Evolutionary conservation across 2,888 invertebrate genomes (phyloP).

Genomic region (Watsonalla binaria): DNA sequence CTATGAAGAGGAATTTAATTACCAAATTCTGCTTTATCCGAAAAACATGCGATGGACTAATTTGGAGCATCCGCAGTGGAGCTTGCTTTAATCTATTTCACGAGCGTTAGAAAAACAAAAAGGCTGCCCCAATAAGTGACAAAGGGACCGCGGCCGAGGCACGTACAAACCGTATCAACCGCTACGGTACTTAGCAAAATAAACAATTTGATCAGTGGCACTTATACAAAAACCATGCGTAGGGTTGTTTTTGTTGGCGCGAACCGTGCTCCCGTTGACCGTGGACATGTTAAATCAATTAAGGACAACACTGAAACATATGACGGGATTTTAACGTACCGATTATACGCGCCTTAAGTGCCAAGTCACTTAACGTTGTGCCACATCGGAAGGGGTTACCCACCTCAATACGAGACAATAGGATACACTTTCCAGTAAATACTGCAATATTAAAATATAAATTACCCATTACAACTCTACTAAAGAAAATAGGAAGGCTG

Average conservation of each 20-base stretch:
- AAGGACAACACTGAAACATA: constrained; percentile 33
- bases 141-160: constrained; percentile 59
- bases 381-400: not conserved
- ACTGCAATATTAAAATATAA: too few species aligned
- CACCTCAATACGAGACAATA: too few species aligned
- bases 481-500: too few species aligned
- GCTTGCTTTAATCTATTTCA: constrained; percentile 5
- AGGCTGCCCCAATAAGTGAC: constrained; percentile 49
- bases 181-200: constrained; percentile 62
- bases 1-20: not conserved
- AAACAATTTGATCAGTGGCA: constrained; percentile 62
- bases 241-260: constrained; percentile 50
- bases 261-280: constrained; percentile 35
- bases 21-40: not conserved
- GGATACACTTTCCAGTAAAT: too few species aligned
- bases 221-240: constrained; percentile 46
- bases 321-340: constrained; percentile 16
- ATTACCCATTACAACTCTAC: too few species aligned
- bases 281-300: constrained; percentile 65
- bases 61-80: constrained; percentile 12
- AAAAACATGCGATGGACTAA: constrained; percentile 2
- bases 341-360: not conserved
- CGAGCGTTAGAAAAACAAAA: constrained; percentile 30
- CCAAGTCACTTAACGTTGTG: constrained; percentile 5
- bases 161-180: constrained; percentile 48